Conservation (phyloP, 2,797 vertebrate species). For the Aselliscus stoliczkanus region DNA sequence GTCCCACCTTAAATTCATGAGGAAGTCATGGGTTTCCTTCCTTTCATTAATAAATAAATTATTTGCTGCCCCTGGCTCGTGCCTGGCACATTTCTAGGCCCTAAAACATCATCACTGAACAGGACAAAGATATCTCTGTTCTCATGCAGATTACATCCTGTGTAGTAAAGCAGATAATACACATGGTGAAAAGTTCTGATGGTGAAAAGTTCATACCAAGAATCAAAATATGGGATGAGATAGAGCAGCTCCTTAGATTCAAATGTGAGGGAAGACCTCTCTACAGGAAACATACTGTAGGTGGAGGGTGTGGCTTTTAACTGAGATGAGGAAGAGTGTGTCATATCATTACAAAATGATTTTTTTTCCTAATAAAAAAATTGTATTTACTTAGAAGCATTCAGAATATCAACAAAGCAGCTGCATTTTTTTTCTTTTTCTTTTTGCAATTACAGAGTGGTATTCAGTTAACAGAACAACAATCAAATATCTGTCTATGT, state of each 20-base stretch:
- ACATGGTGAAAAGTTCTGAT: not conserved
- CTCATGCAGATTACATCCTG: not conserved
- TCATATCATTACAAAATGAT: not conserved
- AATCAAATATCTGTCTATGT: not conserved
- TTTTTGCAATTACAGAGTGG: no score
- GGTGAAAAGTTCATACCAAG: not conserved
- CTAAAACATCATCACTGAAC: not conserved
- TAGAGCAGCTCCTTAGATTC: not conserved
- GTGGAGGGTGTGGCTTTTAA: not conserved
- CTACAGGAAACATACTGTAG: not conserved
- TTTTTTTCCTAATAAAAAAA: conserved; percentile 79
- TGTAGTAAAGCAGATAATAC: not conserved
- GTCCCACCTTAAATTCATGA: not conserved
- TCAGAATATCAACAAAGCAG: conserved; percentile 92
- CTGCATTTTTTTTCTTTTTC: conserved; percentile 78
- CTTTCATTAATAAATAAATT: not conserved
- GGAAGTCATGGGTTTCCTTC: not conserved
- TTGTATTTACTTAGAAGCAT: conserved; percentile 98
- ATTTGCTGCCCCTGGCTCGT: not conserved
- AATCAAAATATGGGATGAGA: not conserved
- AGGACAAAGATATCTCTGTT: not conserved
- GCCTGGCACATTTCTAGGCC: not conserved
- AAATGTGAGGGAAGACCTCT: not conserved
- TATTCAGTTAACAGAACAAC: no score
- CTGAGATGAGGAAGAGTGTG: not conserved